Evolutionary conservation across 2,888 invertebrate genomes (phyloP), one percentile per base, ranked within the genome.

Genomic region (Bibio marci): DNA sequence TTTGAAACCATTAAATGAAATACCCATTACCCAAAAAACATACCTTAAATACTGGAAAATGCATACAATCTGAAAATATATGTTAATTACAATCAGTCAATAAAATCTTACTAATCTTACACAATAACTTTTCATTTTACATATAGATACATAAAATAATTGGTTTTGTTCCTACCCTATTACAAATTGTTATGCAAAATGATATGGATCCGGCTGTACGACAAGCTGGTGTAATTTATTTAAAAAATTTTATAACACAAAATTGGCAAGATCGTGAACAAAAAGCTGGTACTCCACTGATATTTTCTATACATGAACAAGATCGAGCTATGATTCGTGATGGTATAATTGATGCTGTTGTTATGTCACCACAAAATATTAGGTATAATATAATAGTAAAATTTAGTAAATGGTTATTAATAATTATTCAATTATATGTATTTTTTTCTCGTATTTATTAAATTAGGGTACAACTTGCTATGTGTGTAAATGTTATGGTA

Each of bases 161-260:
- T 58, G 94, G 94, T 18, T 98, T 98, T 66, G 82, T 87, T 38
- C 97, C 95, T 37, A 76, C 83, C 35, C 67, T 98, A 42, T 69
- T 98, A 38, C 90, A 92, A 73, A 82, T 95, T 44, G 80, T 95
- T 40, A 90, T 94, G 87, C 74, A 79, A 61, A 75, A 76, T 52
- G 87, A 88, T 49, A 70, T 91, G 35, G 83, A 91, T 45, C 77
- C 87, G 71, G 86, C 92, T 45, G 81, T 94, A 1, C 69, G 95
- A 46, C 95, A 97, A 68, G 95, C 95, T 46, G 91, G 90, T 50
- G 95, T 85, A 30, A 87, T 98, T 48, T 98, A 94, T 65, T 67
- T 98, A 47, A 98, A 98, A 66, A 98, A 97, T 66, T 70, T 91
- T 56, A 69, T 97, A 41, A 78, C 76, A 22, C 75, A 76, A 51